These are phyloP conservation scores for Pterocles orientalis DNA, from an alignment of 2,113 vertebrate genomes.

Conservation along the genomic window DNA sequence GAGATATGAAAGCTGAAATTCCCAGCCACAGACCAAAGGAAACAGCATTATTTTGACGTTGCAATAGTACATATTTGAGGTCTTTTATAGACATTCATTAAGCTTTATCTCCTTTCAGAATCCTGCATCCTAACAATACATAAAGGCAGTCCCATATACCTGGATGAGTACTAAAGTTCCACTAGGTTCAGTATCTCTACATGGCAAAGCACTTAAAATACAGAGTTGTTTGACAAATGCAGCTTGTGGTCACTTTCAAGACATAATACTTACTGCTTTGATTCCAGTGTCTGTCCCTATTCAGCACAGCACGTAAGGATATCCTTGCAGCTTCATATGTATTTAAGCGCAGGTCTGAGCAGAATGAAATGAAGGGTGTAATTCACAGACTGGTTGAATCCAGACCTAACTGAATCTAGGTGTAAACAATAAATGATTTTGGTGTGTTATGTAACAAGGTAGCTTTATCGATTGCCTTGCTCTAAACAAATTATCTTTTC, in stretches of 20 bases:
- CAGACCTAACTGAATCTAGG: not conserved
- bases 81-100: not conserved
- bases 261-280: not conserved
- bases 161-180: not conserved
- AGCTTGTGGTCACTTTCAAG: not conserved
- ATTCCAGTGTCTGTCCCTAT: not conserved
- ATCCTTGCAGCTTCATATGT: not conserved
- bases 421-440: not conserved
- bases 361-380: not conserved
- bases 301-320: not conserved
- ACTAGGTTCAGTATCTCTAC: not conserved
- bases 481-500: not conserved
- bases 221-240: not conserved
- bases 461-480: not conserved
- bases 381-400: not conserved
- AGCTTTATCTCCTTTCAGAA: not conserved
- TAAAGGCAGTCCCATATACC: not conserved
- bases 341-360: not conserved
- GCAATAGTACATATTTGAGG: not conserved
- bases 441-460: not conserved
- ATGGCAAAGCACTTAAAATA: not conserved
- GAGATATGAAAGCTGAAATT: not conserved
- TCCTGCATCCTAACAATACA: not conserved
- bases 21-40: not conserved
- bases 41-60: not conserved